These are phyloP conservation scores for Macaria notata DNA, from an alignment of 2,888 invertebrate genomes.

Conservation along the genomic window DNA sequence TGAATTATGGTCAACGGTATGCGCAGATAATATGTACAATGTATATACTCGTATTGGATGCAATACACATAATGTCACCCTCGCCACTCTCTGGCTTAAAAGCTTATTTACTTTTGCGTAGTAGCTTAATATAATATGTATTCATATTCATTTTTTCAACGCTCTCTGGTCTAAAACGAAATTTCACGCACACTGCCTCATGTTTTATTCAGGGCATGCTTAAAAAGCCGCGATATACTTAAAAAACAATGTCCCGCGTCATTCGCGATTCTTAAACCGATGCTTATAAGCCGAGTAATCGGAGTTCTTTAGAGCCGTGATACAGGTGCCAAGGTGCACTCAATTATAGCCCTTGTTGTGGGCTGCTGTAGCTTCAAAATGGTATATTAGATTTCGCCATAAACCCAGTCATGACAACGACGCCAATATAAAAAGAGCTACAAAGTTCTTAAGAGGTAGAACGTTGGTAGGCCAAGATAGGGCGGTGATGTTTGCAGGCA, in stretches of 20 bases:
- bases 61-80: too few relatives aligned
- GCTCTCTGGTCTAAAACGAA: conserved; percentile 19
- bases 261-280: conserved; percentile 33
- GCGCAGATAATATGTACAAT: too few relatives aligned
- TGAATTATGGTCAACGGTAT: too few relatives aligned
- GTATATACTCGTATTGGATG: too few relatives aligned
- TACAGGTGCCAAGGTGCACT: conserved; percentile 48
- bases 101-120: too few relatives aligned
- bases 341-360: conserved; percentile 58
- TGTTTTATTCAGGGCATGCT: conserved; percentile 45
- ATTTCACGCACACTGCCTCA: conserved; percentile 35
- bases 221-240: conserved; percentile 39
- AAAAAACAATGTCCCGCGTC: conserved; percentile 39
- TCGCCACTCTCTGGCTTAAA: too few relatives aligned
- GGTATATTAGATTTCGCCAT: conserved; percentile 72
- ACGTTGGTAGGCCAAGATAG: conserved; percentile 38
- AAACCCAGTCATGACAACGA: conserved; percentile 54
- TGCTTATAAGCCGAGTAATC: conserved; percentile 19
- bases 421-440: conserved; percentile 60
- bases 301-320: conserved; percentile 11
- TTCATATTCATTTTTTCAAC: conserved; percentile 13
- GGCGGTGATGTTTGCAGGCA: conserved; percentile 42
- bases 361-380: conserved; percentile 62
- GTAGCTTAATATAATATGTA: too few relatives aligned
- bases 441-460: conserved; percentile 41